These are phyloP conservation scores for Trachelus iudaicus DNA, from an alignment of 2,888 invertebrate species.

Conservation along the genomic window DNA sequence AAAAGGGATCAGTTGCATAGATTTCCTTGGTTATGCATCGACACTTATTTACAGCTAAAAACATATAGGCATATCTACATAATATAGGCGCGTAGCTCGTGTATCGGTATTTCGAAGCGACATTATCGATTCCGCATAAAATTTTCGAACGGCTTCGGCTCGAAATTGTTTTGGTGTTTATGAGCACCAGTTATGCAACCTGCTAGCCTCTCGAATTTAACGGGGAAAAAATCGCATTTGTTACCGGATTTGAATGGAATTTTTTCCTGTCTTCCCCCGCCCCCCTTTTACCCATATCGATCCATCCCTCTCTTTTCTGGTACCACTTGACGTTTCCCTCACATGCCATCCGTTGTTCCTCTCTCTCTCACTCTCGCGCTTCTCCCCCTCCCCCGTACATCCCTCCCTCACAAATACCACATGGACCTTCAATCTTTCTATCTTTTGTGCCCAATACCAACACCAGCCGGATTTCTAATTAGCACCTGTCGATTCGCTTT, in stretches of 20 bases:
- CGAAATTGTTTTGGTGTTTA: conserved; percentile 26
- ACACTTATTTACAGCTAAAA: background rate
- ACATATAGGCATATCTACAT: background rate
- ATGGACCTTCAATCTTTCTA: conserved; percentile 14
- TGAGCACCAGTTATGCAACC: conserved; percentile 9
- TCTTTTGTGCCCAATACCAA: background rate
- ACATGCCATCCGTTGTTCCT: background rate
- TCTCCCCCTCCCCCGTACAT: background rate
- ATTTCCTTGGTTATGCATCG: background rate
- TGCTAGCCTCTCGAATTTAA: background rate
- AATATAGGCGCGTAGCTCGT: conserved; percentile 16
- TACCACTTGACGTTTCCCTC: background rate
- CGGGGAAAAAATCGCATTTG: background rate
- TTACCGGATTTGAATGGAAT: background rate
- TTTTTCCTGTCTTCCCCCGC: background rate
- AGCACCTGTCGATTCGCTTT: conserved; percentile 34
- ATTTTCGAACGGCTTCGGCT: conserved; percentile 29
- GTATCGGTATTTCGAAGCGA: conserved; percentile 13
- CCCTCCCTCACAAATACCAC: conserved; percentile 10
- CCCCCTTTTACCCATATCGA: background rate
- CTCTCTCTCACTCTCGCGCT: background rate
- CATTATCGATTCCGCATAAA: conserved; percentile 42
- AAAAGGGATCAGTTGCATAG: background rate
- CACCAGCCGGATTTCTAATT: background rate
- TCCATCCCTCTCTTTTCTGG: background rate